Base-by-base conservation (phyloP, 2,797 vertebrate genomes). In the Alcedo quadribrachys region DNA sequence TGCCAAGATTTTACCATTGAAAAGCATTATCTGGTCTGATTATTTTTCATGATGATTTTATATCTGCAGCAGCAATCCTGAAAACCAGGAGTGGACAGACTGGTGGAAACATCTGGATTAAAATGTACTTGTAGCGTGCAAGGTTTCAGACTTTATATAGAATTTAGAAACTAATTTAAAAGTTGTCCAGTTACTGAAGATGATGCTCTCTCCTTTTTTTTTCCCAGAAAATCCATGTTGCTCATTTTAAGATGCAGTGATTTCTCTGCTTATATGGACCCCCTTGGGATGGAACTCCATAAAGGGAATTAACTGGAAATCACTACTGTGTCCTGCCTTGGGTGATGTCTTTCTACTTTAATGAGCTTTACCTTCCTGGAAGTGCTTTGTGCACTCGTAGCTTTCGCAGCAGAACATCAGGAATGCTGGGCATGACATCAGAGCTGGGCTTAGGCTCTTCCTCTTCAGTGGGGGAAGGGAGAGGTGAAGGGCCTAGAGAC, bases 391-490 rank as follows among this genome's bases (percentile, higher is more conserved):
- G 99, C 62, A 99, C 98, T 79, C 98, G 98, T n/a, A 99, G 98
- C 93, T 99, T 99, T 82, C 98, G 97, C 69, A 99, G 98, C 98
- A 99, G 97, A 57, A 98, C 85, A n/a, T 99, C 99, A 68, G 99
- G 98, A 97, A 99, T 99, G 97, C 98, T 99, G 50, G 99, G 99
- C 98, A 99, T 99, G 80, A 99, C 98, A 18, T 99, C 98, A 18
- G 97, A 97, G 87, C 97, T 98, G 77, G 95, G 98, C 94, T 98
- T 99, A 5, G 87, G 40, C 60, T 99, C 99, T 83, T 98, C 98
- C 22, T 98, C 98, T 93, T 98, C 94, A 51, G 94, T 95, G 28
- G 96, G 93, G 45, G 96, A 96, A 9, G 97, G 93, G 37, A 97
- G 95, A 51, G 97, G 97, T 92, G 97, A 97, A 57, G 95, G 68